Base-by-base conservation (phyloP, 2,888 invertebrate genomes). In the Machimus rusticus region DNA sequence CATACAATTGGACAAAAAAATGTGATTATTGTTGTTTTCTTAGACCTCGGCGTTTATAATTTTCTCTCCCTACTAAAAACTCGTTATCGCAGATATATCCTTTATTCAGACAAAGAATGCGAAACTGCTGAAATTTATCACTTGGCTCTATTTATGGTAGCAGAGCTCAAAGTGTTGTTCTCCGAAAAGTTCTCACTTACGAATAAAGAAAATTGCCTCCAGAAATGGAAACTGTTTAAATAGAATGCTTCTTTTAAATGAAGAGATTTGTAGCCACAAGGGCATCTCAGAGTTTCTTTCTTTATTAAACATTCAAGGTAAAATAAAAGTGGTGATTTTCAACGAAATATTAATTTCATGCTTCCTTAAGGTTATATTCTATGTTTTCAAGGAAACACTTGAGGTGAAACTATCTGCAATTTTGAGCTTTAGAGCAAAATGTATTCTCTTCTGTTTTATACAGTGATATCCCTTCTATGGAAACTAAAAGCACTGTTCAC, bases 121-220 rank as follows among this genome's bases (percentile, higher is more conserved):
- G 28, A 79, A 79, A n/a, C 79, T 66, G 79, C 31, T 79, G 28
- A 28, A 46, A 51, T 79, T 79, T 79, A 28, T 28, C 79, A 51
- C 79, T 79, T 46, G 79, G 28, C 51, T 79, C 51, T 79, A 51
- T 79, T 79, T 79, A 79, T 79, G 79, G 79, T 79, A 31, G 46
- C 79, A 79, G 51, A 79, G 79, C 51, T 34, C 51, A 51, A 16
- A 79, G 51, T 51, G 51, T 31, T 51, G 19, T 51, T 79, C 51
- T n/a, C 51, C 23, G 23, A 55, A 79, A 79, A 51, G 31, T 79
- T 46, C 79, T 46, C 79, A 79, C 51, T 79, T 39, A 55, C 51
- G 16, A 79, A 79, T 79, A 79, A 43, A 46, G 79, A 39, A 51
- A 79, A 79, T 79, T 46, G 79, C 79, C 79, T 46, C 28, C 46